A percentile compares a stretch with the other conserved stretches of the same genome.
These are phyloP conservation scores for Procavia capensis DNA, from an alignment of 2,113 vertebrate genomes.

Conservation along the genomic window DNA sequence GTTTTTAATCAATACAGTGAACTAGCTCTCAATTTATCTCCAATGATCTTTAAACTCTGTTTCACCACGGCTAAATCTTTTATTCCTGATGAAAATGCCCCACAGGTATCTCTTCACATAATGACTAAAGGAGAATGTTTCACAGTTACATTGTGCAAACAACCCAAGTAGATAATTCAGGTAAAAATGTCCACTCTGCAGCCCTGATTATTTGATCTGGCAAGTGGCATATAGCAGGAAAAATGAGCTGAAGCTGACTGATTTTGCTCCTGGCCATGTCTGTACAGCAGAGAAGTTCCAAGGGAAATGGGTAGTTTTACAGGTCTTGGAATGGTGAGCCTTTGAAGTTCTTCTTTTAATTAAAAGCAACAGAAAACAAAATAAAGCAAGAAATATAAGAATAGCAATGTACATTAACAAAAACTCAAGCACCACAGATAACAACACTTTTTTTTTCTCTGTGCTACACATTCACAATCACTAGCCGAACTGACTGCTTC, in stretches of 20 bases:
- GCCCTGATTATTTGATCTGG: slow-evolving; percentile 9
- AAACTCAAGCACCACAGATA: not conserved
- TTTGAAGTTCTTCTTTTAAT: slow-evolving; percentile 47
- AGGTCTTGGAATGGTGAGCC: not conserved
- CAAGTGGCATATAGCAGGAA: not conserved
- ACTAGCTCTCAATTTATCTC: not conserved
- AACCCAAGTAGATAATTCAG: slow-evolving; percentile 49
- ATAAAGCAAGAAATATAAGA: not conserved
- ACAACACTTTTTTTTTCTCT: not conserved
- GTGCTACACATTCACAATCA: not conserved
- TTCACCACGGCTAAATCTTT: slow-evolving; percentile 16
- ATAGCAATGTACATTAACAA: not conserved
- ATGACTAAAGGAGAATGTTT: not conserved
- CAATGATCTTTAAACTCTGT: slow-evolving; percentile 23
- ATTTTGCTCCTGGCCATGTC: not conserved
- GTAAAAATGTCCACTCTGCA: slow-evolving; percentile 10
- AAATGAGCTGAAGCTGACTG: not conserved
- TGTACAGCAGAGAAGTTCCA: not conserved
- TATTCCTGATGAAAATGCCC: not conserved
- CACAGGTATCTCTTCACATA: not conserved
- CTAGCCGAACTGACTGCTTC: not conserved
- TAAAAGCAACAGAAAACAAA: slow-evolving; percentile 2
- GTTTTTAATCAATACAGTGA: not conserved
- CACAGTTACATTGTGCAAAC: slow-evolving; percentile 35
- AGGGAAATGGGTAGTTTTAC: not conserved